phyloP scores from a whole-genome alignment of 2,888 invertebrate species.

The Diploptera punctata region DNA sequence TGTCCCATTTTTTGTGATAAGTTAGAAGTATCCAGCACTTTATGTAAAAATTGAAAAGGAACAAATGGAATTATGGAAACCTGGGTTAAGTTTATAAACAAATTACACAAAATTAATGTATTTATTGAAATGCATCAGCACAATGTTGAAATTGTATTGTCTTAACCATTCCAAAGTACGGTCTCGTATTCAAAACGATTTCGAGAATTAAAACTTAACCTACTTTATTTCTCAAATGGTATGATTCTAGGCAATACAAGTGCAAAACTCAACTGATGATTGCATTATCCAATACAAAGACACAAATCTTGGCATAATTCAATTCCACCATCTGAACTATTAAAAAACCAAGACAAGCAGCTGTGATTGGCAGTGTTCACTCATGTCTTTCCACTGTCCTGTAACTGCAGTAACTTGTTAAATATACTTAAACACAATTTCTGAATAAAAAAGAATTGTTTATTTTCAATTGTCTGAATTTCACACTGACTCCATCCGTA shows the following conservation, averaged over 20 bases:
- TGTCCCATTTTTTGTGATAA: too few species aligned
- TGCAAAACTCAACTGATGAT: slow-evolving; percentile 4
- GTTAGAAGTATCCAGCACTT: too few species aligned
- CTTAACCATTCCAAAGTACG: too few species aligned
- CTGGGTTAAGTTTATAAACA: too few species aligned
- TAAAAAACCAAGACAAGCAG: background rate
- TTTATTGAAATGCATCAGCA: background rate
- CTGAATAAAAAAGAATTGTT: slow-evolving; percentile 11
- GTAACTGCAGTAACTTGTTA: background rate
- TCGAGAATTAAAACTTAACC: too few species aligned
- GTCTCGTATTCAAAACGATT: too few species aligned
- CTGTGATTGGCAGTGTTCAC: background rate
- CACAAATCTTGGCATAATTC: background rate
- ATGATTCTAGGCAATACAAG: slow-evolving; percentile 13
- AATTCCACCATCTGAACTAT: background rate
- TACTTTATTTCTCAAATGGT: too few species aligned
- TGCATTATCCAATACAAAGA: background rate
- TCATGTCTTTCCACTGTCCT: background rate
- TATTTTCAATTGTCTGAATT: background rate
- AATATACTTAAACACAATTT: slow-evolving; percentile 9
- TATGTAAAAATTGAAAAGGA: too few species aligned
- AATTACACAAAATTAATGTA: background rate
- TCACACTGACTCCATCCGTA: slow-evolving; percentile 14
- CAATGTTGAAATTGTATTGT: slow-evolving; percentile 4
- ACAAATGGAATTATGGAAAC: too few species aligned